Conservation (phyloP, 2,797 vertebrate genomes). For the Coluber constrictor region DNA sequence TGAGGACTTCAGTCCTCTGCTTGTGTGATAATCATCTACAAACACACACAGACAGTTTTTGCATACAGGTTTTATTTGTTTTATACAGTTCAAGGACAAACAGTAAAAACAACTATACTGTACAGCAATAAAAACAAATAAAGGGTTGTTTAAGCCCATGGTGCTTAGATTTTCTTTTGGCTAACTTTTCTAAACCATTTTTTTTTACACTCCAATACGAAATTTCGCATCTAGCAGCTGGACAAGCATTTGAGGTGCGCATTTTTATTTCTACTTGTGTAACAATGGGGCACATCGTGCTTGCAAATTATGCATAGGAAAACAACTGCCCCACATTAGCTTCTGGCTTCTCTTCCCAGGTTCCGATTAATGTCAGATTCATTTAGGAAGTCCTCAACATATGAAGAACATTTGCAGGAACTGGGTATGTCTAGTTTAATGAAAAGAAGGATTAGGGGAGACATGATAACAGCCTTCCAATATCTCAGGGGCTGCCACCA, state of each 20-base stretch:
- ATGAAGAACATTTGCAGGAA: too few relatives aligned
- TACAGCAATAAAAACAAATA: not conserved
- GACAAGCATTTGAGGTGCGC: not conserved
- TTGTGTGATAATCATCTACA: not conserved
- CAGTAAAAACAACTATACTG: not conserved
- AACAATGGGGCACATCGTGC: not conserved
- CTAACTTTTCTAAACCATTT: not conserved
- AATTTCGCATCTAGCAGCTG: not conserved
- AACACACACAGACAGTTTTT: not conserved
- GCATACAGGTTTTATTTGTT: not conserved
- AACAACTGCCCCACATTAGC: not conserved
- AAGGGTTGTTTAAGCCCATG: not conserved
- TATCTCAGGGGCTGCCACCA: too few relatives aligned
- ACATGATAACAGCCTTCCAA: too few relatives aligned
- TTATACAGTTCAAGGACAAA: not conserved
- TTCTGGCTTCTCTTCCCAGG: not conserved
- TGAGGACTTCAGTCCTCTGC: not conserved
- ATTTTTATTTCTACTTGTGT: not conserved
- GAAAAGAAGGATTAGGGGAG: too few relatives aligned
- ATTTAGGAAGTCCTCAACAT: too few relatives aligned
- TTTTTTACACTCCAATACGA: not conserved
- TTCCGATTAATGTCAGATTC: not conserved
- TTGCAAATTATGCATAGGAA: not conserved
- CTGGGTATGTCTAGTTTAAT: too few relatives aligned
- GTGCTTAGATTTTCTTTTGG: not conserved